Evolutionary conservation across 2,797 vertebrate genomes (phyloP).

Genomic region (Myotis daubentonii): DNA sequence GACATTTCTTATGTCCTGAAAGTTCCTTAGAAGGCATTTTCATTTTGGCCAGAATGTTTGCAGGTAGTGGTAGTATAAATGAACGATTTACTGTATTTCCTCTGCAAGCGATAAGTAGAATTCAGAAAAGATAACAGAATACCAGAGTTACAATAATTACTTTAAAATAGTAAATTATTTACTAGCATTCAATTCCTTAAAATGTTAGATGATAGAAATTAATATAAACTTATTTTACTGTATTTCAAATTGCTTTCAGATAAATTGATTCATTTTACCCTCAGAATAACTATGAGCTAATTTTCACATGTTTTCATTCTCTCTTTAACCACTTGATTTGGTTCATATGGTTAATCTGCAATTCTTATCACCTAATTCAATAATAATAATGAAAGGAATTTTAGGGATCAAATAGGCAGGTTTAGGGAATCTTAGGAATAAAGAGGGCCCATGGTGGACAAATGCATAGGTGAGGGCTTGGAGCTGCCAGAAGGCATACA

Average conservation of each 20-base stretch:
- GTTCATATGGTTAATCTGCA: background rate
- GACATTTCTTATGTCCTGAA: background rate
- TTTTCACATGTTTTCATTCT: background rate
- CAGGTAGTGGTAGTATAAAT: background rate
- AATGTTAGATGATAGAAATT: background rate
- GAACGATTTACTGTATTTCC: background rate
- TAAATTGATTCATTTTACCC: background rate
- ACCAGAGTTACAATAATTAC: background rate
- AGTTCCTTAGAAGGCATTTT: background rate
- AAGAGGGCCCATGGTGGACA: no score
- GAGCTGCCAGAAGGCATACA: no score
- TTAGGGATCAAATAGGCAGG: no score
- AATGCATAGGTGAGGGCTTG: no score
- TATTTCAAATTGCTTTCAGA: background rate
- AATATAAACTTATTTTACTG: background rate
- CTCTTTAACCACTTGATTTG: background rate
- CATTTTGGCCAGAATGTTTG: background rate
- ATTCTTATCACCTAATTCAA: background rate
- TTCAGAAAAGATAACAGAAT: background rate
- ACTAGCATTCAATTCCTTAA: background rate
- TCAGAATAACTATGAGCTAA: background rate
- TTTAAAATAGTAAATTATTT: constrained; percentile 24
- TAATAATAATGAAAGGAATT: background rate
- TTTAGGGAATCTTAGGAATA: no score
- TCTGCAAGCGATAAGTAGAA: background rate